Evolutionary conservation across 2,888 invertebrate species (phyloP), one percentile per base, ranked within the genome.

Genomic region (Nomada fucata): DNA sequence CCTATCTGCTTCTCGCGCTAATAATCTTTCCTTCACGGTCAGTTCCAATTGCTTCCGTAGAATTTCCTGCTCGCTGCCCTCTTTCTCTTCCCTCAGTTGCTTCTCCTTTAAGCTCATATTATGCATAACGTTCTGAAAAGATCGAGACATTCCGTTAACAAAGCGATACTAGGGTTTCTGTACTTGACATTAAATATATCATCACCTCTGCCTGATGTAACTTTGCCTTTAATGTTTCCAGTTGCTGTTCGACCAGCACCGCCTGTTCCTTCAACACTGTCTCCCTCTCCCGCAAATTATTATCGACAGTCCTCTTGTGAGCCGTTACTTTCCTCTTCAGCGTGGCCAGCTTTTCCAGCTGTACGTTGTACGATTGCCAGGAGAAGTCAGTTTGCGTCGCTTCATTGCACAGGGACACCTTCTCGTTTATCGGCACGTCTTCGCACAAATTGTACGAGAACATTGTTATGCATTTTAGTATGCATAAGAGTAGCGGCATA

Each of bases 1-100:
- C 93, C 92, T 91, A 42, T 91, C 88, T 52, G 90, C 87, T 87
- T 93, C 92, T 76, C 89, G 90, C 2, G 86, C 79, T 26, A 93
- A 86, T 55, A 91, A 86, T 79, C 89, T 92, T 77, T 93, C 92
- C 79, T 90, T 93, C 23, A 89, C 74, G 2, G 89, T 77, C 10
- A 93, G 83, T 83, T 93, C 91, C 36, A 90, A 82, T 84, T 92
- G 91, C 70, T 90, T 92, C 23, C 89, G 88, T 61, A 90, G 83
- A 71, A 92, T 85, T 36, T 84, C 76, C 63, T 89, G 88, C 47
- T 90, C 88, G 11, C 90, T 87, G 29, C 83, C 88, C n/a, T 89
- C 83, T 26, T 82, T 90, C 59, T 87, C 89, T 74, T 92, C 90
- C 2, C 80, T 73, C 7, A 93, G 76, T 63, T 90, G 82, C 60